A percentile compares a stretch with the other conserved stretches of the same genome.
phyloP scores from a whole-genome alignment of 2,888 invertebrate species.

The Poecilobothrus nobilitatus region DNA sequence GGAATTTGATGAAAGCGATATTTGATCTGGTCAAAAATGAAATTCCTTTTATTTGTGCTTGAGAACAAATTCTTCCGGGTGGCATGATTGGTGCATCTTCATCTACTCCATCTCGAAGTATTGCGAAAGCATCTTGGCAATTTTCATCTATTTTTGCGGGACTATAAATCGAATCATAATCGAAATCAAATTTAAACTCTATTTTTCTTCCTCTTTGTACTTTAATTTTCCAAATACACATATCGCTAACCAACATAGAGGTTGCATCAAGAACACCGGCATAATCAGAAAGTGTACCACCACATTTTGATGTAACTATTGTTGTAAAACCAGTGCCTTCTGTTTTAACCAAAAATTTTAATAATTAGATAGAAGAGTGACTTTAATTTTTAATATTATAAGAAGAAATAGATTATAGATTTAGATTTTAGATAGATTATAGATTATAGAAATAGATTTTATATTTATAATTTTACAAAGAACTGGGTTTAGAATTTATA shows the following conservation, averaged over 20 bases:
- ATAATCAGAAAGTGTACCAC: constrained; percentile 53
- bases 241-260: constrained; percentile 8
- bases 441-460: too few species aligned
- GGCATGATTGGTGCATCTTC: constrained; percentile 63
- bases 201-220: constrained; percentile 67
- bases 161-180: constrained; percentile 24
- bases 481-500: too few species aligned
- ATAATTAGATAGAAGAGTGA: too few species aligned
- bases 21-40: constrained; percentile 57
- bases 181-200: constrained; percentile 54
- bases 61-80: constrained; percentile 62
- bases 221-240: constrained; percentile 66
- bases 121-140: constrained; percentile 42
- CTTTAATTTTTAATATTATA: too few species aligned
- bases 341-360: neutral
- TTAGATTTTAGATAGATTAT: too few species aligned
- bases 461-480: too few species aligned
- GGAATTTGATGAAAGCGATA: constrained; percentile 47
- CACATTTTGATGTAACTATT: constrained; percentile 54
- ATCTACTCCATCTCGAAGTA: constrained; percentile 63
- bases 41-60: constrained; percentile 38
- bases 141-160: neutral
- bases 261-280: constrained; percentile 43
- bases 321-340: constrained; percentile 59
- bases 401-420: too few species aligned